Evolutionary conservation across 2,888 invertebrate genomes (phyloP), one percentile per base, ranked within the genome.

Genomic region (Julus scandinavius): DNA sequence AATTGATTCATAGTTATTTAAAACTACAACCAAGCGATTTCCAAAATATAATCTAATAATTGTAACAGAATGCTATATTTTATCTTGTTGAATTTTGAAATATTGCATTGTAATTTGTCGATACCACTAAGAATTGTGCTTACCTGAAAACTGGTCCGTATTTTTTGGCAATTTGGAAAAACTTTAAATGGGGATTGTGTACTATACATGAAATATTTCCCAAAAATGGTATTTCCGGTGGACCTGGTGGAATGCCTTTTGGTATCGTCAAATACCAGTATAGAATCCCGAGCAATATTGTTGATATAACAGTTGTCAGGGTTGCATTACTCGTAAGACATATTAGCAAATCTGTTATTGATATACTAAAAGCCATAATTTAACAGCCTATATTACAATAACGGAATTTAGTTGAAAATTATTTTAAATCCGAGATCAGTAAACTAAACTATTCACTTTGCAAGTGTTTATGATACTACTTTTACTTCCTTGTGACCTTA

Each of bases 21-120:
- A 87, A n/a, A 87, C 87, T 4, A 87, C 17, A 11, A 87, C 58
- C 15, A 87, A n/a, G 11, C 38, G 29, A 38, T 58, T 87, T 1
- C 87, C 87, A 41, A 87, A 29, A 63, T 87, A 87, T 4, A 87
- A 38, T 3, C 87, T 87, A 54, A 54, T 54, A 54, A 54, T 54
- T 63, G 63, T n/a, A n/a, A n/a, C 17, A 63, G 6, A 63, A 54
- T 54, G 54, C 6, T 15, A 54, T 11, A 15, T 6, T 13, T 54
- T 54, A n/a, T 54, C 54, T 17, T 54, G 13, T 13, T 13, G 9
- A 54, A 54, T 13, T 54, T 54, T 15, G 3, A 13, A 11, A 54
- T 13, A 54, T 54, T 13, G 17, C 0, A n/a, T n/a, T n/a, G n/a
- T n/a, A n/a, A n/a, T n/a, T n/a, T n/a, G n/a, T n/a, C n/a, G n/a